phyloP scores from a whole-genome alignment of 92 coral and sea anemone species.

The Chrysogorgia sp. region DNA sequence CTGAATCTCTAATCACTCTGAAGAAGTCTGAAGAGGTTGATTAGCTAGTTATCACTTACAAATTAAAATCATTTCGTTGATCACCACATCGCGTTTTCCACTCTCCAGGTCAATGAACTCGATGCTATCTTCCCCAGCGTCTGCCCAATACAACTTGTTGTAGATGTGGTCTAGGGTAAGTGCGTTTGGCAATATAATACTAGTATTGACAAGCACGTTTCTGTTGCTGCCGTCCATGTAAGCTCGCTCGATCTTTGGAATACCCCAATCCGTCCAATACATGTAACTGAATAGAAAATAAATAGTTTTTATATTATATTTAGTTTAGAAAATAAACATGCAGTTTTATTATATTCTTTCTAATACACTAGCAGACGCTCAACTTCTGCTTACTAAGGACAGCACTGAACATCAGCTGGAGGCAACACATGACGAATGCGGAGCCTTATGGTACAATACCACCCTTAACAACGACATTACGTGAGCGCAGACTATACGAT shows the following conservation, averaged over 20 bases:
- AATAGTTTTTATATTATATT: no score
- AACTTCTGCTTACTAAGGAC: no score
- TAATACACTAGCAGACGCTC: no score
- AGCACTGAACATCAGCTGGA: no score
- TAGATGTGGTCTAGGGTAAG: conserved; percentile 70
- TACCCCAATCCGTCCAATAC: conserved; percentile 99
- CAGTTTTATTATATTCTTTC: no score
- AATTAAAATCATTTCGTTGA: background rate
- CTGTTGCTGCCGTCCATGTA: conserved; percentile 82
- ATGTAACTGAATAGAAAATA: conserved; percentile 11
- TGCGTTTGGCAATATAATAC: conserved; percentile 86
- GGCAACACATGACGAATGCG: no score
- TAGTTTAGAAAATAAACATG: no score
- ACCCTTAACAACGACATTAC: no score
- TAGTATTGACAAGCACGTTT: conserved; percentile 65
- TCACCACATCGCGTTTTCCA: background rate
- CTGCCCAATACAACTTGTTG: conserved; percentile 80
- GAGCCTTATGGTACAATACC: no score
- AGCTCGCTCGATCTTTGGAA: conserved; percentile 82
- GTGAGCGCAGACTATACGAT: no score
- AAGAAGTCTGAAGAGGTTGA: no score
- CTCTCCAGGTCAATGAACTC: conserved; percentile 66
- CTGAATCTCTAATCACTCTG: no score
- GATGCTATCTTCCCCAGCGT: conserved; percentile 81
- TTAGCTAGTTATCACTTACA: background rate